Conservation (phyloP, 2,797 vertebrate genomes). For the Arvicola amphibius region DNA sequence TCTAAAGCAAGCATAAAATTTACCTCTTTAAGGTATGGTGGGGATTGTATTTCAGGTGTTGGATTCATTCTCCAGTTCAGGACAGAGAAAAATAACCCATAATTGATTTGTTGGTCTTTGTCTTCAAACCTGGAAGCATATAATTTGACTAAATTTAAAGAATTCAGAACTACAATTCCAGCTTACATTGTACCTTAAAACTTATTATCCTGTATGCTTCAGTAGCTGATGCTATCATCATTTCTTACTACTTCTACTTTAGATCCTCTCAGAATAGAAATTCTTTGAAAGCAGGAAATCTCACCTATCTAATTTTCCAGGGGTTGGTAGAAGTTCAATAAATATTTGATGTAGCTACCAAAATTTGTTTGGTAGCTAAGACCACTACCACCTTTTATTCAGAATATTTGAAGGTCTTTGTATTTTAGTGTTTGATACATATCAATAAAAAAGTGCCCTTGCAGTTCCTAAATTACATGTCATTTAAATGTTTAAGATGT, state of each 20-base stretch:
- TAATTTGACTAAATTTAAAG: slow-evolving; percentile 63
- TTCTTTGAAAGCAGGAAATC: slow-evolving; percentile 1
- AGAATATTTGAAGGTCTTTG: slow-evolving; percentile 49
- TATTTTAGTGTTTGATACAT: slow-evolving; percentile 51
- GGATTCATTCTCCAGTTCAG: slow-evolving; percentile 92
- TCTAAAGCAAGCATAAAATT: slow-evolving; percentile 63
- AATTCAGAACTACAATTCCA: slow-evolving; percentile 62
- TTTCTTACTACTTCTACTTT: slow-evolving; percentile 30
- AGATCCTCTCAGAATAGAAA: slow-evolving; percentile 4
- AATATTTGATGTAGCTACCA: slow-evolving; percentile 26
- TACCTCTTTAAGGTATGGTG: slow-evolving; percentile 89
- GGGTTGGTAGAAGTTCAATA: slow-evolving; percentile 30
- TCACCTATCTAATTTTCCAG: slow-evolving; percentile 14
- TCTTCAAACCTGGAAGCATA: slow-evolving; percentile 90
- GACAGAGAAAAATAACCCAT: slow-evolving; percentile 88
- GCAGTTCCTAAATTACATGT: slow-evolving; percentile 35
- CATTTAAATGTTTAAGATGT: slow-evolving; percentile 58
- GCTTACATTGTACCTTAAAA: slow-evolving; percentile 59
- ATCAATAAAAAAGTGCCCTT: slow-evolving; percentile 50
- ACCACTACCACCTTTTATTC: slow-evolving; percentile 40
- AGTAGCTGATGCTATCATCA: slow-evolving; percentile 43
- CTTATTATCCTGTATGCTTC: neutral
- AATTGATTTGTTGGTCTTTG: slow-evolving; percentile 89
- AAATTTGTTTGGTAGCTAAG: slow-evolving; percentile 24
- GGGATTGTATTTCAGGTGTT: slow-evolving; percentile 79